These are phyloP conservation scores for Caiman crocodilus DNA, from an alignment of 2,797 vertebrate genomes.

Conservation along the genomic window DNA sequence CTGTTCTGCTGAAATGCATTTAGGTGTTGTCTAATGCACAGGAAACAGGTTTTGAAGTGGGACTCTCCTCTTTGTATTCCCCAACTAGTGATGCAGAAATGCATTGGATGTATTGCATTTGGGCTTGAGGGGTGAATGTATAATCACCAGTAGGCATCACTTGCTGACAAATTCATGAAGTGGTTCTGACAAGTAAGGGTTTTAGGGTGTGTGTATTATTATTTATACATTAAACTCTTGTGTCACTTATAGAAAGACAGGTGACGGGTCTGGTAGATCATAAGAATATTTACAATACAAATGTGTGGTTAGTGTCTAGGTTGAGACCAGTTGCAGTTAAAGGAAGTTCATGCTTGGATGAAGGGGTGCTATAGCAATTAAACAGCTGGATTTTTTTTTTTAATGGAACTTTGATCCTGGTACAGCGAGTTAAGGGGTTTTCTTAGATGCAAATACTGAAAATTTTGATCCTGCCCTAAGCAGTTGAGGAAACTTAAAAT, in stretches of 20 bases:
- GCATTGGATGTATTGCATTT: constrained; percentile 17
- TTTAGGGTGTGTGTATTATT: not conserved
- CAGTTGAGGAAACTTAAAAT: not conserved
- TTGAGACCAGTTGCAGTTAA: not conserved
- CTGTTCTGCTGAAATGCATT: constrained; percentile 8
- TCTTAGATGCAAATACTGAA: not conserved
- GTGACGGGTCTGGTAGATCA: not conserved
- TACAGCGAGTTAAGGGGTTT: not conserved
- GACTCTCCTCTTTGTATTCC: not conserved
- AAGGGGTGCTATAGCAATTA: not conserved
- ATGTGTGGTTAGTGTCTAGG: not conserved
- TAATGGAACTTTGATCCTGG: not conserved
- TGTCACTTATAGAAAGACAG: constrained; percentile 5
- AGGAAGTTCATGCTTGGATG: not conserved
- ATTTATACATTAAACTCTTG: constrained; percentile 16
- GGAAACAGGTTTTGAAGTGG: constrained; percentile 17
- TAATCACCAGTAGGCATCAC: not conserved
- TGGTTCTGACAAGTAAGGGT: not conserved
- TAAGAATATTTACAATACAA: not conserved
- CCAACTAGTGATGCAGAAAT: constrained; percentile 27
- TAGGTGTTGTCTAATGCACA: constrained; percentile 18
- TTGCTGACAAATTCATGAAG: not conserved
- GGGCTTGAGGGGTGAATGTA: constrained; percentile 34
- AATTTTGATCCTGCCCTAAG: not conserved
- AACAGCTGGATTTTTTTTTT: not conserved